Conservation (phyloP, 2,113 vertebrate species). For the Gracilinanus agilis region DNA sequence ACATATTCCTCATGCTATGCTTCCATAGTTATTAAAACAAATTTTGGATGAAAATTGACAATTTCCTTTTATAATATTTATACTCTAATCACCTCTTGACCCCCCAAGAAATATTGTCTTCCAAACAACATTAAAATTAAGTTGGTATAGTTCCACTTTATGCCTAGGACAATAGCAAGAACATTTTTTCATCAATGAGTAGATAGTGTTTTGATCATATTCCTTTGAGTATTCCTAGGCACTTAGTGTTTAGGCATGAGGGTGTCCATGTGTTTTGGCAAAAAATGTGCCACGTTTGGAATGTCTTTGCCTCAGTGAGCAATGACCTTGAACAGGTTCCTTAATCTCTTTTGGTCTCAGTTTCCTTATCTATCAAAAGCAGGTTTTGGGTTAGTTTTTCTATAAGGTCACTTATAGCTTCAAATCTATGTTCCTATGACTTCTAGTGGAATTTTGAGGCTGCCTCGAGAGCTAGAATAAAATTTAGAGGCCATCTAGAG, state of each 20-base stretch:
- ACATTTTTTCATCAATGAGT: not conserved
- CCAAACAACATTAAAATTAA: not conserved
- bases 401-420: not conserved
- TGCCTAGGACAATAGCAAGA: not conserved
- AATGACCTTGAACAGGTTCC: not conserved
- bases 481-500: not conserved
- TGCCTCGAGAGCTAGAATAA: not conserved
- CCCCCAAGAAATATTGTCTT: not conserved
- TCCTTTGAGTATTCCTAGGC: not conserved
- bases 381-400: not conserved
- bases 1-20: not conserved
- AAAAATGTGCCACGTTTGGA: not conserved
- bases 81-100: not conserved
- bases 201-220: not conserved
- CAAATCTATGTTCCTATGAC: not conserved
- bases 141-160: not conserved
- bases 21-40: not conserved
- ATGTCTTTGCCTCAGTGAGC: not conserved
- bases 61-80: not conserved
- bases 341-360: not conserved
- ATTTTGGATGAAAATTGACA: not conserved
- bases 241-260: not conserved
- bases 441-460: not conserved
- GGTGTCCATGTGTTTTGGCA: not conserved
- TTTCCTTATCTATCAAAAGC: not conserved